Base-by-base conservation (phyloP, 2,113 vertebrate species). In the Passerina amoena region DNA sequence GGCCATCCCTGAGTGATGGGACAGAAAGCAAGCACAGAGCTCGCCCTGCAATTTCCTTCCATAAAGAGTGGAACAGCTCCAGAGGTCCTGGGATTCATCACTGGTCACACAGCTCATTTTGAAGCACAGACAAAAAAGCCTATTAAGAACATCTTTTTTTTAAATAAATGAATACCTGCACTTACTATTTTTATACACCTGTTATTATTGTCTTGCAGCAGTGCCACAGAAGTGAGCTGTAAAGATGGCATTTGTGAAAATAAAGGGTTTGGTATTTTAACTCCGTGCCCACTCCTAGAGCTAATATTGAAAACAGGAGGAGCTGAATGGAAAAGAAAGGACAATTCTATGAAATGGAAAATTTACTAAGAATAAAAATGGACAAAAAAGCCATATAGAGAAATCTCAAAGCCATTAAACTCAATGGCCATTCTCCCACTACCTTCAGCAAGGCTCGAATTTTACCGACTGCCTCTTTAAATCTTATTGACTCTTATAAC, bases 401-500 rank as follows among this genome's bases (percentile, higher is more conserved):
- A 86, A 95, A 92, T 63, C 66, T 69, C 9, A 5, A 76, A 94
- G 45, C 61, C 84, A 61, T 72, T 56, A 88, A 56, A 86, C 38
- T 76, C 77, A 57, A 33, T 42, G 61, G 57, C n/a, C n/a, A 27
- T 48, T 81, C 48, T 91, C n/a, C 44, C 35, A 28, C 19, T 53
- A 69, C 50, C 40, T 86, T 76, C 45, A 65, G 20, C 1, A 2
- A 85, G 50, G 66, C 38, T 6, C 5, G 79, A 70, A 90, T 94
- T 96, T 75, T 78, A 90, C 64, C 65, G 90, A 47, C 93, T 88
- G 80, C 72, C 86, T 94, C 90, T 96, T 96, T 95, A 94, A 96
- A 93, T 83, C 85, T 81, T 83, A 78, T 40, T 91, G 71, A 70
- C n/a, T 95, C 48, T 81, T 76, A 28, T 25, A 69, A 88, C 54